Conservation (phyloP, 2,797 vertebrate genomes). For the Neosalanx taihuensis region DNA sequence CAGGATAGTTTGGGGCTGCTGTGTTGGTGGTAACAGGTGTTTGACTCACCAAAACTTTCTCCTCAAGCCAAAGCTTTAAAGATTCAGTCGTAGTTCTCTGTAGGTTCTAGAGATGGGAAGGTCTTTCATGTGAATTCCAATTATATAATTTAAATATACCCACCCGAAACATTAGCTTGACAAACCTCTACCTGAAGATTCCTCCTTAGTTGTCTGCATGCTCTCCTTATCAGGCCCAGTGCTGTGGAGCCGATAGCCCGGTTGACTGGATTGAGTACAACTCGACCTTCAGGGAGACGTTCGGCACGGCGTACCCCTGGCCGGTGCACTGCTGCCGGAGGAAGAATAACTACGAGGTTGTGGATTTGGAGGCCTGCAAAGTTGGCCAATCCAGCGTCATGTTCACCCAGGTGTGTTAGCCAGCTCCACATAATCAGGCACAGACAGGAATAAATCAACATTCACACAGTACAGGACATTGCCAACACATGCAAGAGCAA, state of each 20-base stretch:
- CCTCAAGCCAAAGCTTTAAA: no score
- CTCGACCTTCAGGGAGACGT: constrained; percentile 54
- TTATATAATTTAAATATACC: no score
- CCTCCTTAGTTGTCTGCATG: not conserved
- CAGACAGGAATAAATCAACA: not conserved
- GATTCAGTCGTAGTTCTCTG: no score
- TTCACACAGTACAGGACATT: no score
- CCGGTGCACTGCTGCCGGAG: constrained; percentile 70
- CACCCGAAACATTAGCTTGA: not conserved
- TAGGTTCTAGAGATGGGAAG: no score
- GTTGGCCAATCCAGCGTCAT: constrained; percentile 55
- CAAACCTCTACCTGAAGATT: not conserved
- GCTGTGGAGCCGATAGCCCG: constrained; percentile 72
- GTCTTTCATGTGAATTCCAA: no score
- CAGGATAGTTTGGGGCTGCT: not conserved
- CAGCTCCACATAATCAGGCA: not conserved
- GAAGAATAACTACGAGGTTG: constrained; percentile 54
- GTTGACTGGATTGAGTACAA: constrained; percentile 70
- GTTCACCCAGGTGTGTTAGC: constrained; percentile 32
- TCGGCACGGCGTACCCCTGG: constrained; percentile 54
- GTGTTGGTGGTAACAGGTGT: not conserved
- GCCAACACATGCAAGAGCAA: no score
- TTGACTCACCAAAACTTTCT: no score
- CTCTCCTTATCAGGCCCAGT: constrained; percentile 56
- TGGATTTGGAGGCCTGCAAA: constrained; percentile 54